phyloP scores from a whole-genome alignment of 2,888 invertebrate genomes.

The Pinctada fucata region DNA sequence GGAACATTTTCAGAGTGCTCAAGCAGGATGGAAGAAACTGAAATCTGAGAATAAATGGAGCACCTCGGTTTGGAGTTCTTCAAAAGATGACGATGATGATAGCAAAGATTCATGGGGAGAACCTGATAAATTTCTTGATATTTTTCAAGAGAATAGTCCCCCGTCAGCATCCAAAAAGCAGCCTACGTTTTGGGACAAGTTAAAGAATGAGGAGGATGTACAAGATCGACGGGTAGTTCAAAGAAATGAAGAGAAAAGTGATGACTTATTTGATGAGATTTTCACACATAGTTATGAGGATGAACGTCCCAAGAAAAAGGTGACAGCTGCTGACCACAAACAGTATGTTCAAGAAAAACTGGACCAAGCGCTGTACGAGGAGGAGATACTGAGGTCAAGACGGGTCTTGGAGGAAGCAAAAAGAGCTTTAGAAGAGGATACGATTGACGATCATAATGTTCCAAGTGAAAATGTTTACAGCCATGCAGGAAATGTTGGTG shows the following conservation, averaged over 20 bases:
- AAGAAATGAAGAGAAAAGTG: slow-evolving; percentile 11
- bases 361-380: slow-evolving; percentile 16
- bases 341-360: background rate
- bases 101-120: slow-evolving; percentile 5
- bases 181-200: slow-evolving; percentile 1
- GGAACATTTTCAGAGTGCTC: slow-evolving; percentile 16
- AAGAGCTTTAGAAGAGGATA: slow-evolving; percentile 4
- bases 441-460: background rate
- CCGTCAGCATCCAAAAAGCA: background rate
- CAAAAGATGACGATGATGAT: slow-evolving; percentile 2
- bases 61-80: slow-evolving; percentile 10
- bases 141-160: background rate
- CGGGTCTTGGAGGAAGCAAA: slow-evolving; percentile 17
- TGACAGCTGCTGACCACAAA: background rate
- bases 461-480: background rate
- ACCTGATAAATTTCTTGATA: background rate
- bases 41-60: slow-evolving; percentile 26
- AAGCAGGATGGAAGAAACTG: slow-evolving; percentile 26
- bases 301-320: background rate
- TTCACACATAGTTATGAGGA: slow-evolving; percentile 15
- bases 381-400: slow-evolving; percentile 12
- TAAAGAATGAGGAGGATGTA: background rate
- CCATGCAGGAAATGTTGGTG: background rate
- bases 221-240: background rate
- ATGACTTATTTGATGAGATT: slow-evolving; percentile 27